Conservation (phyloP, 2,113 vertebrate genomes). For the Solea solea region DNA sequence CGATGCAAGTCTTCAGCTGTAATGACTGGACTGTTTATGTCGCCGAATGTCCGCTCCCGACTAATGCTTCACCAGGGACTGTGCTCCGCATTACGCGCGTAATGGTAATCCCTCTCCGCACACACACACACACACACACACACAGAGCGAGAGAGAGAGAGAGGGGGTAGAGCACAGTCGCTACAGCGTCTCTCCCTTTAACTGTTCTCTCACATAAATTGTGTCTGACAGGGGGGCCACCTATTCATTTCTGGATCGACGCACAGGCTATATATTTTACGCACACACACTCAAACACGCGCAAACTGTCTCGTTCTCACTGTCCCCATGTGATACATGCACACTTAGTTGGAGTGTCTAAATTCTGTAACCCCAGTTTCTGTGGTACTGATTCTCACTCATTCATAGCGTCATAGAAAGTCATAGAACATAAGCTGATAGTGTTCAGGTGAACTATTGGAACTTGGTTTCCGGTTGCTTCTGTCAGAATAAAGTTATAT, state of each 20-base stretch:
- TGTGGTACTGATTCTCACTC: slow-evolving; percentile 8
- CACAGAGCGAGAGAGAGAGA: not conserved
- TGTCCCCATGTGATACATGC: not conserved
- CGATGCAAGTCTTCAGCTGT: no score
- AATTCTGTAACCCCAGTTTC: slow-evolving; percentile 12
- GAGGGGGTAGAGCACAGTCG: slow-evolving; percentile 6
- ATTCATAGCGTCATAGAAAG: slow-evolving; percentile 7
- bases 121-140: slow-evolving; percentile 2
- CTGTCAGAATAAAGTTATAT: slow-evolving; percentile 50
- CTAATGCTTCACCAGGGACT: slow-evolving; percentile 65
- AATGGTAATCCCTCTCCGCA: slow-evolving; percentile 64
- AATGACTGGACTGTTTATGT: slow-evolving; percentile 13
- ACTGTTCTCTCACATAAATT: slow-evolving; percentile 25
- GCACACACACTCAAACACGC: not conserved
- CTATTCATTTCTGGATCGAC: not conserved
- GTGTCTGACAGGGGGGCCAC: slow-evolving; percentile 9
- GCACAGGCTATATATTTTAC: not conserved
- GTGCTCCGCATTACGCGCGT: slow-evolving; percentile 64
- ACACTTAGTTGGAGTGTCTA: slow-evolving; percentile 2
- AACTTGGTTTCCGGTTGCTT: slow-evolving; percentile 18
- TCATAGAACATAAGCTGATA: slow-evolving; percentile 11
- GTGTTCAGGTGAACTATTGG: not conserved
- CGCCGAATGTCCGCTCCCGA: slow-evolving; percentile 43
- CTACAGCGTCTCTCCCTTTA: slow-evolving; percentile 28
- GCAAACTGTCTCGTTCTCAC: slow-evolving; percentile 5